These are phyloP conservation scores for Synanthedon myopaeformis DNA, from an alignment of 2,888 invertebrate species.

Conservation along the genomic window DNA sequence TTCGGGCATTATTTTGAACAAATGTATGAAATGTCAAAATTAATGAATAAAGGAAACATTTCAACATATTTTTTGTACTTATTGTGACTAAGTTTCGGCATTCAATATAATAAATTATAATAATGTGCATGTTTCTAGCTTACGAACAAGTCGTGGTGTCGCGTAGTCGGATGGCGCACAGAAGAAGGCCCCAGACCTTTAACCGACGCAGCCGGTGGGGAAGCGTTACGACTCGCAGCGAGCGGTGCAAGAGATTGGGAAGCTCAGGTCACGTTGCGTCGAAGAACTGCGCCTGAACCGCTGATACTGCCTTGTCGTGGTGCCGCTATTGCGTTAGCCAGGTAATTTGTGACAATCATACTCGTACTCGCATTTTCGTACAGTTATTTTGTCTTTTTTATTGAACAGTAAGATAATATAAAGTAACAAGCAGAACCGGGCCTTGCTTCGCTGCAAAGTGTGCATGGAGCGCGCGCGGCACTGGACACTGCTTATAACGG, in stretches of 20 bases:
- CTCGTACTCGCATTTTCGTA: not conserved
- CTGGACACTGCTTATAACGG: too few species aligned
- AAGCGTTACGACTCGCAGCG: slow-evolving; percentile 62
- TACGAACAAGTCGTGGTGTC: slow-evolving; percentile 88
- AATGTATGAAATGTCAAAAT: too few species aligned
- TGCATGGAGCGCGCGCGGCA: too few species aligned
- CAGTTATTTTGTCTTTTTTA: not conserved
- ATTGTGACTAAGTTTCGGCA: too few species aligned
- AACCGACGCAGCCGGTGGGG: slow-evolving; percentile 57
- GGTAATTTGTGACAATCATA: slow-evolving; percentile 15
- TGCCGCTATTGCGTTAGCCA: slow-evolving; percentile 45
- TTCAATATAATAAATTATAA: too few species aligned
- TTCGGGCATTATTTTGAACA: too few species aligned
- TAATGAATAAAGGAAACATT: too few species aligned
- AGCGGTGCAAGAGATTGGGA: slow-evolving; percentile 78
- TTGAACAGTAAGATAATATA: too few species aligned
- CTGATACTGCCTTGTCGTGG: slow-evolving; percentile 56
- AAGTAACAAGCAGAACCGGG: too few species aligned
- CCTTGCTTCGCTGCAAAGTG: too few species aligned
- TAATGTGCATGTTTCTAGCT: slow-evolving; percentile 66
- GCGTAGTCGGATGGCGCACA: slow-evolving; percentile 76
- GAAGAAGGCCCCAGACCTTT: slow-evolving; percentile 46
- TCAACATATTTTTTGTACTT: too few species aligned
- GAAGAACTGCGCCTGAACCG: slow-evolving; percentile 82
- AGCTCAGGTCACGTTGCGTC: slow-evolving; percentile 82